phyloP scores from a whole-genome alignment of 2,797 vertebrate genomes.

The Vireo griseus region DNA sequence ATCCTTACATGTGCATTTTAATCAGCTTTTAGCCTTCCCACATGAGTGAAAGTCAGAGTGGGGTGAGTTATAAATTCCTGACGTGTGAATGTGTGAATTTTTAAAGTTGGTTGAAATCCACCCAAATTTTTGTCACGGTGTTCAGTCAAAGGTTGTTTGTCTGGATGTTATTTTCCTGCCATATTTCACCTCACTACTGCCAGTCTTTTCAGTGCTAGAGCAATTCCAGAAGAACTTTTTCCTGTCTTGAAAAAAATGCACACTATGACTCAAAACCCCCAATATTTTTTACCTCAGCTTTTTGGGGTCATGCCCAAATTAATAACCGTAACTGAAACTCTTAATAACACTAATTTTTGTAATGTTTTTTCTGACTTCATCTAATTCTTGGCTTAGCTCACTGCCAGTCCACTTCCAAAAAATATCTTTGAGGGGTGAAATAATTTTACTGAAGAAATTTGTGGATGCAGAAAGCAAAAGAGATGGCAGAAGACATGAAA shows the following conservation, averaged over 20 bases:
- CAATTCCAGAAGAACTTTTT: not conserved
- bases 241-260: not conserved
- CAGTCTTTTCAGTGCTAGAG: not conserved
- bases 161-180: not conserved
- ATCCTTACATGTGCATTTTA: not conserved
- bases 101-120: not conserved
- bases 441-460: not conserved
- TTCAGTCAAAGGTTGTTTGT: not conserved
- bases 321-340: not conserved
- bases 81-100: not conserved
- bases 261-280: not conserved
- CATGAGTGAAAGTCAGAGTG: accelerated
- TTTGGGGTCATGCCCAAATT: not conserved
- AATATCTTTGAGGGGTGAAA: not conserved
- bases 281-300: not conserved
- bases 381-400: not conserved
- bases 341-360: not conserved
- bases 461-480: not conserved
- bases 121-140: not conserved
- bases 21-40: not conserved
- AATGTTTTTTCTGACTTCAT: not conserved
- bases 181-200: not conserved
- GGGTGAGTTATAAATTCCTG: not conserved
- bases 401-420: not conserved
- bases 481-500: not conserved